These are phyloP conservation scores for Branchinecta lindahli DNA, from an alignment of 1,140 invertebrate genomes.

Conservation along the genomic window DNA sequence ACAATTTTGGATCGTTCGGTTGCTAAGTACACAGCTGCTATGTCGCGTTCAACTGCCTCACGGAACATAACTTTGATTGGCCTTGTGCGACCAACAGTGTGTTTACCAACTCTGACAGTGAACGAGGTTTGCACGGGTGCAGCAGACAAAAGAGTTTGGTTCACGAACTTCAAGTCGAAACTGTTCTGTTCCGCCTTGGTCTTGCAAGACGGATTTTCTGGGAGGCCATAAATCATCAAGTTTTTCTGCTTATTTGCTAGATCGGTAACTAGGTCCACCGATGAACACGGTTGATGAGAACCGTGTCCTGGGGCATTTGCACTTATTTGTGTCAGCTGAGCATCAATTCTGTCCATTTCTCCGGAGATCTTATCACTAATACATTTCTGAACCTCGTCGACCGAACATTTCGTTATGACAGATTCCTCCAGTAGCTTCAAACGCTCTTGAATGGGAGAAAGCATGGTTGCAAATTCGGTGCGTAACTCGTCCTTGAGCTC, in stretches of 20 bases:
- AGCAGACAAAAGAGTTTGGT: background rate
- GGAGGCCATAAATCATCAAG: background rate
- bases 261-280: background rate
- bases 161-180: background rate
- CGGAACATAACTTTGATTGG: background rate
- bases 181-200: background rate
- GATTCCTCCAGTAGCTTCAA: no score
- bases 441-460: no score
- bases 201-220: background rate
- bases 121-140: background rate
- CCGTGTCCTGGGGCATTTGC: no score
- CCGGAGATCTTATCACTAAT: no score
- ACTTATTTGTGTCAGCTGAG: no score
- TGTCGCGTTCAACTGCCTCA: background rate
- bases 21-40: background rate
- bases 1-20: background rate
- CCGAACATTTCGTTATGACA: no score
- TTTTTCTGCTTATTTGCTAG: background rate
- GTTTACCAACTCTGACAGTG: background rate
- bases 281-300: background rate
- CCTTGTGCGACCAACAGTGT: background rate
- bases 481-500: no score
- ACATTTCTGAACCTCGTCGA: no score
- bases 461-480: no score
- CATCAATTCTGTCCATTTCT: no score